These are phyloP conservation scores for Ceratothoa steindachneri DNA, from an alignment of 2,888 invertebrate genomes.

Conservation along the genomic window DNA sequence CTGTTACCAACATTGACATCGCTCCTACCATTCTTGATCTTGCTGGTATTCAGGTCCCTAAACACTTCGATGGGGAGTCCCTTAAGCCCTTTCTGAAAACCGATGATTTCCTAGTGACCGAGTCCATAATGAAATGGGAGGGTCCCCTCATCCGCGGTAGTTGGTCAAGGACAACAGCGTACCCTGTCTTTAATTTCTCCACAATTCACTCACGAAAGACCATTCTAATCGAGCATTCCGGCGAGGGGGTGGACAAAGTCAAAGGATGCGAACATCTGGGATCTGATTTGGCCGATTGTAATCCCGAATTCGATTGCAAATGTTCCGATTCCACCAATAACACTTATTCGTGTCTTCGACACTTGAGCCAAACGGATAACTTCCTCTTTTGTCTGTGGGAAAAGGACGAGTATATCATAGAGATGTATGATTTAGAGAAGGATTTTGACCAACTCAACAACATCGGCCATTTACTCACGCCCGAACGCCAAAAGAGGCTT, in stretches of 20 bases:
- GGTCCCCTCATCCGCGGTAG: too few species aligned
- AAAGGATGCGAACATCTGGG: slow-evolving; percentile 50
- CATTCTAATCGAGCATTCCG: slow-evolving; percentile 75
- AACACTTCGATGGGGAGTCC: slow-evolving; percentile 64
- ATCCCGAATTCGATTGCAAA: slow-evolving; percentile 61
- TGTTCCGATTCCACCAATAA: slow-evolving; percentile 82
- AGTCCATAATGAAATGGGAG: neutral
- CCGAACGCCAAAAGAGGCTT: slow-evolving; percentile 20
- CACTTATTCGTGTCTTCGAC: slow-evolving; percentile 71
- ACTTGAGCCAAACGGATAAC: slow-evolving; percentile 55
- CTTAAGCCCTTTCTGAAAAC: slow-evolving; percentile 53
- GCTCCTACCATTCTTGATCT: slow-evolving; percentile 76
- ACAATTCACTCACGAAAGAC: slow-evolving; percentile 55
- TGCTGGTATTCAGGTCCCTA: slow-evolving; percentile 60
- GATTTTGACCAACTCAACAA: slow-evolving; percentile 36
- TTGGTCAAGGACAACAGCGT: neutral
- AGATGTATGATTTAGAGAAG: slow-evolving; percentile 27
- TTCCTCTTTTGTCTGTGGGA: slow-evolving; percentile 38
- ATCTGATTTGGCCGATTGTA: slow-evolving; percentile 38
- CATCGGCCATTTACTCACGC: slow-evolving; percentile 3
- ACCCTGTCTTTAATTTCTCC: neutral
- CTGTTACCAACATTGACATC: slow-evolving; percentile 73
- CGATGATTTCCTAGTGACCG: neutral
- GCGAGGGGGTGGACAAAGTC: slow-evolving; percentile 64
- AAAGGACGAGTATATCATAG: slow-evolving; percentile 38